phyloP scores from a whole-genome alignment of 2,113 vertebrate species.

The Fregata magnificens region DNA sequence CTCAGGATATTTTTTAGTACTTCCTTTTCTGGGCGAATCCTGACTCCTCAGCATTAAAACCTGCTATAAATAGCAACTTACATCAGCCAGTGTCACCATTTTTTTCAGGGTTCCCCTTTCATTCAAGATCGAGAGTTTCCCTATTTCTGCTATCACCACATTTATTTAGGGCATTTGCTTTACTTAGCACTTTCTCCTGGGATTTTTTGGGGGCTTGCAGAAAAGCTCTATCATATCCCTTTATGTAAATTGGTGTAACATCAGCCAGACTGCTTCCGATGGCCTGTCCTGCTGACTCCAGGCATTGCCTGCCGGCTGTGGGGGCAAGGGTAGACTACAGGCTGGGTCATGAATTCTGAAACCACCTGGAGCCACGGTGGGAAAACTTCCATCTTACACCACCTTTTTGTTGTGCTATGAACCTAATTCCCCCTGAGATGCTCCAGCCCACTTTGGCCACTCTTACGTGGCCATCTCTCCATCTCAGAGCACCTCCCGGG shows the following conservation, averaged over 20 bases:
- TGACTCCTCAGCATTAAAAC: neutral
- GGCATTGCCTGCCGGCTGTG: neutral
- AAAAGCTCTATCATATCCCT: neutral
- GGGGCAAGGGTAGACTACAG: neutral
- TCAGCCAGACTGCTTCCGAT: neutral
- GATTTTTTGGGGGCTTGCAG: neutral
- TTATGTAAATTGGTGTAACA: neutral
- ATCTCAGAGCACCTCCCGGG: neutral
- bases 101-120: constrained; percentile 2
- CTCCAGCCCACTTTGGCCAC: neutral
- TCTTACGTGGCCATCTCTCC: neutral
- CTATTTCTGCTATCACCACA: neutral
- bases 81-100: neutral
- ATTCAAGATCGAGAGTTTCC: neutral
- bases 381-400: neutral
- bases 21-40: neutral
- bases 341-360: neutral
- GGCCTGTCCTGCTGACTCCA: neutral
- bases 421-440: neutral
- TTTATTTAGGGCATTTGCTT: neutral
- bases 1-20: neutral
- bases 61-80: neutral
- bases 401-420: neutral
- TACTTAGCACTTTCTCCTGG: constrained; percentile 34
- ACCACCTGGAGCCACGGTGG: neutral